These are phyloP conservation scores for Pterostichus niger DNA, from an alignment of 2,888 invertebrate genomes.

Conservation along the genomic window DNA sequence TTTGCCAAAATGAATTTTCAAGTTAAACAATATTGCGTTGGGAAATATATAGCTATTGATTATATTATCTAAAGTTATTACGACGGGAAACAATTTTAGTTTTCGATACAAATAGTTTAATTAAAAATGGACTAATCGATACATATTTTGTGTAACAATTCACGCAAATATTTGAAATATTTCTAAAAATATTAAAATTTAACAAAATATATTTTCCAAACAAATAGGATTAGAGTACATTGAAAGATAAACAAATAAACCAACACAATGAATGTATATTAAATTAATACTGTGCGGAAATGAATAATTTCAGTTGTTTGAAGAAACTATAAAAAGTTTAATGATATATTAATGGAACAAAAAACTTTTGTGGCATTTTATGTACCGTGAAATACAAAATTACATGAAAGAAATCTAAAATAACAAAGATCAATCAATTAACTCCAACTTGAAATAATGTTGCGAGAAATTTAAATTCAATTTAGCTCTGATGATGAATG, in stretches of 20 bases:
- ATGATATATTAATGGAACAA: too few species aligned
- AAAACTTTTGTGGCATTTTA: too few species aligned
- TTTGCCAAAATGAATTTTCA: background rate
- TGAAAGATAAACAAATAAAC: background rate
- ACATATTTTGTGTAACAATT: slow-evolving; percentile 13
- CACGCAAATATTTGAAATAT: slow-evolving; percentile 32
- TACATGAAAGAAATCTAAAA: background rate
- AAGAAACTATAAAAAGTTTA: background rate
- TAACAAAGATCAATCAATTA: background rate
- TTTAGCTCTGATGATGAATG: slow-evolving; percentile 55
- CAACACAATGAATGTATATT: background rate
- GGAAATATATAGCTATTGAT: slow-evolving; percentile 7
- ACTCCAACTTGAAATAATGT: slow-evolving; percentile 10
- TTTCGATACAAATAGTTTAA: slow-evolving; percentile 25
- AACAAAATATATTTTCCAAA: slow-evolving; percentile 10
- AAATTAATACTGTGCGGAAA: too few species aligned
- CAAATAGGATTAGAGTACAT: background rate
- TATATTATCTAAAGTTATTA: background rate
- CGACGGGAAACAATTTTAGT: background rate
- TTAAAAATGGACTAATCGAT: slow-evolving; percentile 39
- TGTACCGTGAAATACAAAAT: background rate
- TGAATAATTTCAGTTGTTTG: background rate
- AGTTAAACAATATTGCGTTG: background rate
- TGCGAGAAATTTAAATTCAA: slow-evolving; percentile 56
- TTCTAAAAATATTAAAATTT: slow-evolving; percentile 29